Percentiles rank a stretch among this genome's conserved stretches.
Conservation (phyloP, 1,140 invertebrate genomes). For the Ericerus pela region DNA sequence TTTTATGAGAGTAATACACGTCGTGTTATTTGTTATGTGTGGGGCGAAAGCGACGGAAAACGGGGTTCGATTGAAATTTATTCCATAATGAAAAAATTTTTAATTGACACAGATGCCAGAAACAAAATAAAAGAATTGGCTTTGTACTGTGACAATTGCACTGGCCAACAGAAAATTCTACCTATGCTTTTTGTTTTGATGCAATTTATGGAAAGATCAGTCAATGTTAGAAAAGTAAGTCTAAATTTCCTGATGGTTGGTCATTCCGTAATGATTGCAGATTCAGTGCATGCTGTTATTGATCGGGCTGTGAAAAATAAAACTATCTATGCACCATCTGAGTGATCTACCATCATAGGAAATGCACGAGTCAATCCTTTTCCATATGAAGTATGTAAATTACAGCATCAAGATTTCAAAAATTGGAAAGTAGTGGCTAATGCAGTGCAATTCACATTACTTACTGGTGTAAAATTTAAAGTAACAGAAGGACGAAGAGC, state of each 20-base stretch:
- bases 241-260: conserved; percentile 23
- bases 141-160: too few species aligned
- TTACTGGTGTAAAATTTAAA: not conserved
- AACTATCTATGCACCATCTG: conserved; percentile 23
- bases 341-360: conserved; percentile 22
- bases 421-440: not conserved
- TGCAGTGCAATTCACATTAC: not conserved
- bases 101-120: too few species aligned
- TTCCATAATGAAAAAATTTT: too few species aligned
- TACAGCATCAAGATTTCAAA: not conserved
- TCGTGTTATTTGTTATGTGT: too few species aligned
- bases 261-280: conserved; percentile 24
- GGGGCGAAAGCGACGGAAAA: too few species aligned
- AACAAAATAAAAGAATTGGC: too few species aligned
- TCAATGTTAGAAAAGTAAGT: too few species aligned
- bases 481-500: not conserved
- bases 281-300: conserved; percentile 24
- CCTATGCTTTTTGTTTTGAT: too few species aligned
- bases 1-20: too few species aligned
- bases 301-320: conserved; percentile 19
- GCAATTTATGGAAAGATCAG: too few species aligned
- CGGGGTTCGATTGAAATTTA: too few species aligned
- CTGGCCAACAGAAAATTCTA: too few species aligned
- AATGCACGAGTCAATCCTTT: conserved; percentile 5
- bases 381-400: conserved; percentile 5